Conservation (phyloP, 2,113 vertebrate genomes). For the Etheostoma cragini region DNA sequence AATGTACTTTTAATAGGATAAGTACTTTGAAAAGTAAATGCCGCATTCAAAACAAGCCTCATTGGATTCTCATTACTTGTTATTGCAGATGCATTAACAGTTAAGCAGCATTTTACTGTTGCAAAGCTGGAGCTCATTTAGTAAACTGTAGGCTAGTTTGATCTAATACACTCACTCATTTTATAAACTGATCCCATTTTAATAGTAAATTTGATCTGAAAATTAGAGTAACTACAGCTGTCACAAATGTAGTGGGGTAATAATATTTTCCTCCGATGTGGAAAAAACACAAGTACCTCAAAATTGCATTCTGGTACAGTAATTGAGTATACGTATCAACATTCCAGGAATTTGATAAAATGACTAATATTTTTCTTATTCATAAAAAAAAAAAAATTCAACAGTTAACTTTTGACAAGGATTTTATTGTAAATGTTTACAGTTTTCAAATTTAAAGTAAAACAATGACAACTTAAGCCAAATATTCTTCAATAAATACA, state of each 20-base stretch:
- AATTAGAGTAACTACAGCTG: background rate
- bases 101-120: no score
- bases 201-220: background rate
- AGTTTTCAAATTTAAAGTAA: constrained; percentile 66
- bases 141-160: background rate
- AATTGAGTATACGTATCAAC: background rate
- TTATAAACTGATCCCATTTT: background rate
- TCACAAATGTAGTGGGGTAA: background rate
- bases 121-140: no score
- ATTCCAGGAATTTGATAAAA: background rate
- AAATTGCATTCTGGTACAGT: background rate
- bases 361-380: background rate
- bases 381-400: no score
- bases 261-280: background rate
- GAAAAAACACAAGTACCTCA: background rate
- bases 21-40: no score
- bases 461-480: constrained; percentile 69
- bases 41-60: no score
- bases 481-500: constrained; percentile 77
- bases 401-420: constrained; percentile 43
- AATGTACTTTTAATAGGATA: background rate
- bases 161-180: background rate
- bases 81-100: no score
- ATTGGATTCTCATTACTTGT: no score
- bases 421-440: constrained; percentile 79